phyloP scores from a whole-genome alignment of 2,113 vertebrate genomes.

The Himantopus leucocephalus region DNA sequence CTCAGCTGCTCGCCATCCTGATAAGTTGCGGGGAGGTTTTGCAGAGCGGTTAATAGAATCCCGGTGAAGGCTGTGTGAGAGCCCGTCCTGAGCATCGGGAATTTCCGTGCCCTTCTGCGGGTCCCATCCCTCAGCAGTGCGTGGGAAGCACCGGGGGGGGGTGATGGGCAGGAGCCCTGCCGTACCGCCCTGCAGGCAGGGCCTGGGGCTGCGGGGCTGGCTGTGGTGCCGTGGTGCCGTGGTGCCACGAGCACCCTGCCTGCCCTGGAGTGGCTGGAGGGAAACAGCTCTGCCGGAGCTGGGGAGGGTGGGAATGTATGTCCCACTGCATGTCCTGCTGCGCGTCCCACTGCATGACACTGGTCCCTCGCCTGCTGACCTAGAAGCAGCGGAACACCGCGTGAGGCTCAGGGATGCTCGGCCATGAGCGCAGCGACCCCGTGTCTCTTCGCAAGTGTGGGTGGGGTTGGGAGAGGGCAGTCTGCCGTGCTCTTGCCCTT shows the following conservation, averaged over 20 bases:
- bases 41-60: neutral
- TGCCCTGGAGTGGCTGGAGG: neutral
- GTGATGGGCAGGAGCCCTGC: neutral
- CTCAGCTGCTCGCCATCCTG: neutral
- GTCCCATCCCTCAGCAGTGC: neutral
- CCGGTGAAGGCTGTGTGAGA: neutral
- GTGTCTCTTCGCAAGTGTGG: neutral
- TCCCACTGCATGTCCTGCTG: neutral
- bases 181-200: neutral
- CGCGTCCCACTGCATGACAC: rapidly evolving
- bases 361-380: neutral
- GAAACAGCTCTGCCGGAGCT: neutral
- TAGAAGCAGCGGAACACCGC: neutral
- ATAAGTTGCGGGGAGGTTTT: neutral
- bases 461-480: neutral
- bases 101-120: neutral
- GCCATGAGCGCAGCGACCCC: neutral
- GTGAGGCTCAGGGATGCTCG: rapidly evolving
- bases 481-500: neutral
- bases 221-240: neutral
- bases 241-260: neutral
- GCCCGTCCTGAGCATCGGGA: neutral
- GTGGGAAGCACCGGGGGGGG: neutral
- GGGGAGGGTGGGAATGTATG: neutral
- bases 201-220: neutral